These are phyloP conservation scores for Leucoptera coffeella DNA, from an alignment of 2,888 invertebrate species.

Conservation along the genomic window DNA sequence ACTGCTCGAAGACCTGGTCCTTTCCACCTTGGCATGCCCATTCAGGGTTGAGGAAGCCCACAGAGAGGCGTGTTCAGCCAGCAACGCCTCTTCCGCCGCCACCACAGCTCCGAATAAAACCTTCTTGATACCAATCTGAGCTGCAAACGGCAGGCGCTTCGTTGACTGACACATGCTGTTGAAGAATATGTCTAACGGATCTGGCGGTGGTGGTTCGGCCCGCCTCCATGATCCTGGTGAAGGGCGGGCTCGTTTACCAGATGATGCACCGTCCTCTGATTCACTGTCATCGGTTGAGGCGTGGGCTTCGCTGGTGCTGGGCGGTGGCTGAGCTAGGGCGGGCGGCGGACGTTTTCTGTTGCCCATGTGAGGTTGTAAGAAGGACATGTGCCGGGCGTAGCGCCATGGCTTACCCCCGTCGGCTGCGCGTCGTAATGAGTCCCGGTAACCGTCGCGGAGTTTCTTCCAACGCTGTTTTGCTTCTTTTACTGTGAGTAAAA, in stretches of 20 bases:
- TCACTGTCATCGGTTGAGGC: conserved; percentile 13
- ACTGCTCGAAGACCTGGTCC: no score
- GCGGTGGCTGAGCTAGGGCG: conserved; percentile 6
- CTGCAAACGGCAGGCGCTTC: conserved; percentile 30
- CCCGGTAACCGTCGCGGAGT: conserved; percentile 40
- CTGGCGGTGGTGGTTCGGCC: conserved; percentile 11
- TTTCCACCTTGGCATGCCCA: conserved; percentile 1
- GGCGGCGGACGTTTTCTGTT: conserved; percentile 17
- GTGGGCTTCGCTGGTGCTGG: no score
- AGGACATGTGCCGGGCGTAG: conserved; percentile 36
- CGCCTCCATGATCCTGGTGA: conserved; percentile 5
- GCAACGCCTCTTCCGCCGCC: conserved; percentile 31
- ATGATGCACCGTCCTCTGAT: conserved; percentile 13
- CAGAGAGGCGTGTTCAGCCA: conserved; percentile 33
- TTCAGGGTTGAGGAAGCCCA: conserved; percentile 25
- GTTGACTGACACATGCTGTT: conserved; percentile 42
- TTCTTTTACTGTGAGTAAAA: conserved; percentile 27
- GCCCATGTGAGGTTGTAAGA: conserved; percentile 43
- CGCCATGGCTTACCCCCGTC: conserved; percentile 34
- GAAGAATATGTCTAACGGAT: conserved; percentile 40
- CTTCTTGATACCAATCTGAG: conserved; percentile 35
- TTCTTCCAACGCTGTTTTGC: conserved; percentile 44
- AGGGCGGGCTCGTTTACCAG: conserved; percentile 6
- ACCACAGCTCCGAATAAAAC: conserved; percentile 30
- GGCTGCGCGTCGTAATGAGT: conserved; percentile 35